Evolutionary conservation across 1,140 invertebrate genomes (phyloP).

Genomic region (Pseudomyrmex cubaensis): DNA sequence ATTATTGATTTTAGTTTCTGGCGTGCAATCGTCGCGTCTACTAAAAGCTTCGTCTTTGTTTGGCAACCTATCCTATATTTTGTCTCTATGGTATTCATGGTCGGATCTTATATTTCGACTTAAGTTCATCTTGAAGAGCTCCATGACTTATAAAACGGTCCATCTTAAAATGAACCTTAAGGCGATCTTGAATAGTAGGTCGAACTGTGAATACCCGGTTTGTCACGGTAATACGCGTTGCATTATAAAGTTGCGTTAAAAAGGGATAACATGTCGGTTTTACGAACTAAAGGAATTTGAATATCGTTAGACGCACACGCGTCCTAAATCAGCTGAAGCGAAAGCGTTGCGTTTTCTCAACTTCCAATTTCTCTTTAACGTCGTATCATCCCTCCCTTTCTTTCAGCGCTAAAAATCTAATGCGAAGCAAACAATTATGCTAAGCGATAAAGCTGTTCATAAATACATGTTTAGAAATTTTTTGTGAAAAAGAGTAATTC

Average conservation of each 20-base stretch:
- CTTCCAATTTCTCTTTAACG: conserved; percentile 4
- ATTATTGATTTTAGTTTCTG: background rate
- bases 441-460: conserved; percentile 34
- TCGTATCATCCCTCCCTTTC: background rate
- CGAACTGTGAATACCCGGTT: no score
- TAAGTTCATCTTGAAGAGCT: no score
- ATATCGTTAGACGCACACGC: background rate
- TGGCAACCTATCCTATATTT: conserved; percentile 22
- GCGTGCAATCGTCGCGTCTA: conserved; percentile 16
- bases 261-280: background rate
- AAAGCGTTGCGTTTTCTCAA: conserved; percentile 14
- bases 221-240: background rate
- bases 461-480: conserved; percentile 12
- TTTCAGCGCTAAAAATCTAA: background rate
- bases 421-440: conserved; percentile 42
- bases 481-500: conserved; percentile 1
- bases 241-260: background rate
- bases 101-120: no score
- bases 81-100: background rate
- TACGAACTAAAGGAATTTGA: background rate
- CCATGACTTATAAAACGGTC: no score
- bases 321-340: conserved; percentile 1
- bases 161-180: no score
- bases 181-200: no score
- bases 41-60: conserved; percentile 6